phyloP scores from a whole-genome alignment of 2,888 invertebrate genomes.

The Clitarchus hookeri region DNA sequence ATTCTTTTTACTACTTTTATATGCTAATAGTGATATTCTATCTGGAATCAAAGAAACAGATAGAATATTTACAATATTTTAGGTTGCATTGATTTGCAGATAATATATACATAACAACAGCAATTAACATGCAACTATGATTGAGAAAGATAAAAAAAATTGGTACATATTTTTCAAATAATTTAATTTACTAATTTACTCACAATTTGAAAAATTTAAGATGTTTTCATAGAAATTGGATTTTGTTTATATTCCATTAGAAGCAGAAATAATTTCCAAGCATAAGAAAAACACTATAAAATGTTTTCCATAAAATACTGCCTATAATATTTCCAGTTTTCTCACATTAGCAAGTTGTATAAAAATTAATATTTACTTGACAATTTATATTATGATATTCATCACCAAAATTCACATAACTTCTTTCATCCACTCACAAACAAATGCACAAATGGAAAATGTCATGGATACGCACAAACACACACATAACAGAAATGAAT shows the following conservation, averaged over 20 bases:
- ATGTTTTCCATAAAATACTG: conserved; percentile 9
- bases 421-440: neutral
- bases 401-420: neutral
- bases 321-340: neutral
- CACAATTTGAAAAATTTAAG: neutral
- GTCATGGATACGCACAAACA: conserved; percentile 17
- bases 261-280: neutral
- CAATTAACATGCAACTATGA: conserved; percentile 36
- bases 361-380: neutral
- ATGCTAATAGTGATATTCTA: too few species aligned
- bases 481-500: conserved; percentile 5
- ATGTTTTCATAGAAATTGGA: conserved; percentile 5
- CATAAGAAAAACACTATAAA: conserved; percentile 11
- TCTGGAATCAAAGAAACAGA: too few species aligned
- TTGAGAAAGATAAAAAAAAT: neutral
- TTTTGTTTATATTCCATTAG: conserved; percentile 3
- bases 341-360: neutral
- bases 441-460: neutral
- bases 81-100: neutral
- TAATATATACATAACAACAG: conserved; percentile 19
- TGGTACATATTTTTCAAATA: neutral
- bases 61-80: neutral
- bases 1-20: neutral
- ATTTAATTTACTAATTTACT: neutral
- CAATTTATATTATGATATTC: neutral